Evolutionary conservation across 35 echinoderm and acorn worm species (phyloP).

Genomic region (Apostichopus parvimensis): DNA sequence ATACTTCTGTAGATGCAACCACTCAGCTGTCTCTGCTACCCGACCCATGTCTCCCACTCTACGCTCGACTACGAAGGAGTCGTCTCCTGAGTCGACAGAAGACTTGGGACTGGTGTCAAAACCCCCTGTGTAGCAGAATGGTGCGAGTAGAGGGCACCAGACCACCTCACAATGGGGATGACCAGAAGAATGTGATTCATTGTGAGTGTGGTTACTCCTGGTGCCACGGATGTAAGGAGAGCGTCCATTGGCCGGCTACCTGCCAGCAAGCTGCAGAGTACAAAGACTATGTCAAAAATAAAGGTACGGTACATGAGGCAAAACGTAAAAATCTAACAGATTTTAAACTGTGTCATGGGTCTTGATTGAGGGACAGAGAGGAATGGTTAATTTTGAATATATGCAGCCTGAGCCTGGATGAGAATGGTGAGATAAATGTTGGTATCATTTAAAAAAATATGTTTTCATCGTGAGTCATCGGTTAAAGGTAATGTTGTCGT

Average conservation of each 20-base stretch:
- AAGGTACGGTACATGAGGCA: constrained; percentile 40
- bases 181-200: constrained; percentile 58
- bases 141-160: constrained; percentile 14
- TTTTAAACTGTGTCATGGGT: no score
- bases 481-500: no score
- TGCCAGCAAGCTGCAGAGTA: constrained; percentile 85
- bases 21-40: constrained; percentile 71
- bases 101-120: constrained; percentile 76
- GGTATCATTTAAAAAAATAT: no score
- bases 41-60: constrained; percentile 44
- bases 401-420: no score
- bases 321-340: neutral
- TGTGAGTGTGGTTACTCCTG: constrained; percentile 89
- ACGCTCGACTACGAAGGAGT: constrained; percentile 49
- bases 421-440: no score
- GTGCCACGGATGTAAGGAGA: constrained; percentile 83
- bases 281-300: constrained; percentile 34
- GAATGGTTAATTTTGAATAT: no score
- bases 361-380: no score
- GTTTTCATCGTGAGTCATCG: no score
- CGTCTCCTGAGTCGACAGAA: constrained; percentile 57
- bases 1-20: constrained; percentile 61
- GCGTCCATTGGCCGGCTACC: constrained; percentile 90
- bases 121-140: constrained; percentile 72
- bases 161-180: constrained; percentile 2